Percentiles rank a stretch among this genome's conserved stretches.
These are phyloP conservation scores for Erebia aethiops DNA, from an alignment of 2,888 invertebrate species.

Conservation along the genomic window DNA sequence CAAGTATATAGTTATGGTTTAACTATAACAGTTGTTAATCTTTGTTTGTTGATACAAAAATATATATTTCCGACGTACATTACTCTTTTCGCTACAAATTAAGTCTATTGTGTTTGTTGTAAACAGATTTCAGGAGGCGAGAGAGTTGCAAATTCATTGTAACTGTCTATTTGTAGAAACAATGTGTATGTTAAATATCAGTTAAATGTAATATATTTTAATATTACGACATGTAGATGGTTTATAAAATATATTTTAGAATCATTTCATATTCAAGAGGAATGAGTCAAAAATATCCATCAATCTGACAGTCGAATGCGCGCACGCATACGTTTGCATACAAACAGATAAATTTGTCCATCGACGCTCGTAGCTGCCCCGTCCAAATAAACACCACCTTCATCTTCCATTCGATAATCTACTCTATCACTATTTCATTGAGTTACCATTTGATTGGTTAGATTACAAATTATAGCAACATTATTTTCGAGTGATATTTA, in stretches of 20 bases:
- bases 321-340: constrained; percentile 50
- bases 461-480: constrained; percentile 45
- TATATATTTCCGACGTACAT: too few species aligned
- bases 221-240: neutral
- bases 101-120: too few species aligned
- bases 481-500: constrained; percentile 59
- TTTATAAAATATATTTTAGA: constrained; percentile 27
- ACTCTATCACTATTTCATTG: constrained; percentile 33
- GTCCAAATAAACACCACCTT: constrained; percentile 48
- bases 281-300: constrained; percentile 43
- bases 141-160: too few species aligned
- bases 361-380: constrained; percentile 47
- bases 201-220: too few species aligned
- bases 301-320: constrained; percentile 54
- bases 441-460: constrained; percentile 32
- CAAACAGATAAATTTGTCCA: constrained; percentile 58
- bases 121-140: too few species aligned
- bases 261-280: constrained; percentile 35
- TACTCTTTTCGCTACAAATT: too few species aligned
- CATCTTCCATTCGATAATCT: constrained; percentile 28
- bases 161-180: too few species aligned
- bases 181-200: too few species aligned
- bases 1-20: too few species aligned
- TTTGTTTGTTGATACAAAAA: too few species aligned
- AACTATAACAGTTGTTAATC: too few species aligned